Evolutionary conservation across 2,113 vertebrate species (phyloP).

Genomic region (Gasterosteus aculeatus): DNA sequence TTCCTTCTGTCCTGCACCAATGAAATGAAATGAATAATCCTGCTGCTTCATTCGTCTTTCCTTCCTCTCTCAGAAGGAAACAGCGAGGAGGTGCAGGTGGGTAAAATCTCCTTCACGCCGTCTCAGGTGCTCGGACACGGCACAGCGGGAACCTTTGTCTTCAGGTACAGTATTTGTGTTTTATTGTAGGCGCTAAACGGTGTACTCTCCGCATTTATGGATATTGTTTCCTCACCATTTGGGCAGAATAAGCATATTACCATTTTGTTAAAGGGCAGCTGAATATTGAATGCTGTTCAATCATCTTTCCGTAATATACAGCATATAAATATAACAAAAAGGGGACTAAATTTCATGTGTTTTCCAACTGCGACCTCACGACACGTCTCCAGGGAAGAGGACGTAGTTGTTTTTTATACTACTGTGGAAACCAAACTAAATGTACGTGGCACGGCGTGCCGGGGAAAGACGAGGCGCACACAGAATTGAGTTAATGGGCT

Average conservation of each 20-base stretch:
- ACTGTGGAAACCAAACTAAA: background rate
- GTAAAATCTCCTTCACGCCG: conserved; percentile 92
- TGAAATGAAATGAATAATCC: background rate
- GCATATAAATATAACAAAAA: background rate
- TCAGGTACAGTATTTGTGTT: conserved; percentile 81
- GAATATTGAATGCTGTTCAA: background rate
- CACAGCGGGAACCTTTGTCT: conserved; percentile 93
- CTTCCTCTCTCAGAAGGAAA: conserved; percentile 50
- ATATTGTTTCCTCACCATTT: background rate
- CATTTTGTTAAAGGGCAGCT: background rate
- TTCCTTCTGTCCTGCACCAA: background rate
- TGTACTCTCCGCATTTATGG: background rate
- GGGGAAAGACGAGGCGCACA: background rate
- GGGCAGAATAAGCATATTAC: background rate
- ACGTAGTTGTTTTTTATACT: background rate
- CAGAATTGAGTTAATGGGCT: background rate
- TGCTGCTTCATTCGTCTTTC: background rate
- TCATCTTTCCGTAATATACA: background rate
- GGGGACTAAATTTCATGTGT: background rate
- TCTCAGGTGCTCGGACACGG: conserved; percentile 90
- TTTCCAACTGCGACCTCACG: background rate
- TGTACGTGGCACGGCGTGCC: background rate
- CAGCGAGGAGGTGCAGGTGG: conserved; percentile 82
- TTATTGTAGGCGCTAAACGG: background rate
- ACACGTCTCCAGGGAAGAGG: background rate